Percentiles rank a stretch among this genome's conserved stretches.
Evolutionary conservation across 1,140 invertebrate species (phyloP).

Genomic region (Aphis craccivora): DNA sequence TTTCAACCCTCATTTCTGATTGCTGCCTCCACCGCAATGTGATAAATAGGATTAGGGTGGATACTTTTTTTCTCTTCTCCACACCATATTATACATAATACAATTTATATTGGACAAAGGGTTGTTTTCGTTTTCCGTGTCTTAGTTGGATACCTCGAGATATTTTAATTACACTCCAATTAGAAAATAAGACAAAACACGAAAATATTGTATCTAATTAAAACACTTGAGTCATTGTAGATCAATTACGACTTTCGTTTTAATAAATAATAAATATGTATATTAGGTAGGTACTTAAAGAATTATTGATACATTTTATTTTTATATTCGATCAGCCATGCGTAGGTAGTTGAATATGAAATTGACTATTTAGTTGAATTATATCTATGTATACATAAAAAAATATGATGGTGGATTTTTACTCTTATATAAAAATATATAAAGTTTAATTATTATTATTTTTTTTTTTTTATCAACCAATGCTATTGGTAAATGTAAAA

Average conservation of each 20-base stretch:
- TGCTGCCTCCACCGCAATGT: slow-evolving; percentile 32
- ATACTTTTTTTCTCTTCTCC: slow-evolving; percentile 25
- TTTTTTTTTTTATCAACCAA: too few species aligned
- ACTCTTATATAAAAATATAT: too few species aligned
- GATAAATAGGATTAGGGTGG: slow-evolving; percentile 58
- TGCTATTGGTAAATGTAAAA: background rate
- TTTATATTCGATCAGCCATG: background rate
- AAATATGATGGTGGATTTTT: too few species aligned
- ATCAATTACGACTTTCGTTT: background rate
- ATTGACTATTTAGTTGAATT: background rate
- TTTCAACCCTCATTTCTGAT: slow-evolving; percentile 55
- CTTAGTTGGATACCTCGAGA: background rate
- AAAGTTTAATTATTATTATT: too few species aligned
- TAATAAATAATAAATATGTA: too few species aligned
- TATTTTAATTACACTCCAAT: background rate
- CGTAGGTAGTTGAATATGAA: background rate
- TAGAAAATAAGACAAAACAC: background rate
- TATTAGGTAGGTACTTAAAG: background rate
- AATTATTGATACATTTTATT: background rate
- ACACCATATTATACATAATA: background rate
- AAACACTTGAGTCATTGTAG: background rate
- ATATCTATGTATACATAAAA: too few species aligned
- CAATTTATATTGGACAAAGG: background rate
- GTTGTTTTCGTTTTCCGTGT: slow-evolving; percentile 36
- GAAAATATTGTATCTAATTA: background rate